Base-by-base conservation (phyloP, 2,888 invertebrate genomes). In the Apoderus coryli region DNA sequence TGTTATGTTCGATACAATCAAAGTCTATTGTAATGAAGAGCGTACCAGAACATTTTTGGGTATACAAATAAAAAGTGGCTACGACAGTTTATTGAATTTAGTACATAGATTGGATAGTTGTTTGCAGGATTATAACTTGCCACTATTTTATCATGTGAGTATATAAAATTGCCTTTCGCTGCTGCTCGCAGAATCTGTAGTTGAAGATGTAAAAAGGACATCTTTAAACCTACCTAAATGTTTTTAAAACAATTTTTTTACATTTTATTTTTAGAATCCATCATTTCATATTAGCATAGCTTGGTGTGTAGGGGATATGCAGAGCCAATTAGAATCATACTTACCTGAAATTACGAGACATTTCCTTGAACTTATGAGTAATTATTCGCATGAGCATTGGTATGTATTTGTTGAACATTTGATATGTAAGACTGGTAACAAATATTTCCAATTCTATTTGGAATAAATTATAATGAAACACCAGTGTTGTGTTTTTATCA, bases 281-380 rank as follows among this genome's bases (percentile, higher is more conserved):
- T 80, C 80, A 2, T 84, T 80, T 59, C 90, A 90, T 50, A 67
- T 82, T 46, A 89, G 89, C 51, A 61, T 89, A 40, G 61, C 76
- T 7, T 90, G 88, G 85, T 67, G 72, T 36, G 59, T 73, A 31
- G 84, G 82, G 1, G 69, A 85, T 54, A 59, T 67, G 40, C 64
- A 65, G 43, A 47, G 57, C 12, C 49, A 63, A 36, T 47, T 79
- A 7, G 57, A 52, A 29, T 39, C 49, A 15, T 48, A 65, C 36
- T 47, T 74, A 35, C 57, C 65, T 1, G 44, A 58, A 16, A 50
- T 79, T n/a, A 67, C 68, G 48, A 38, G 50, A 6, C 51, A 51
- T 27, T 48, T 68, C 29, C 38, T 52, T 7, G 45, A 58, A 22
- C 44, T 60, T 28, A 44, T 58, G 22, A 39, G 44, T 3, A 47